Conservation (phyloP, 2,797 vertebrate genomes). For the Poeciliopsis infans region DNA sequence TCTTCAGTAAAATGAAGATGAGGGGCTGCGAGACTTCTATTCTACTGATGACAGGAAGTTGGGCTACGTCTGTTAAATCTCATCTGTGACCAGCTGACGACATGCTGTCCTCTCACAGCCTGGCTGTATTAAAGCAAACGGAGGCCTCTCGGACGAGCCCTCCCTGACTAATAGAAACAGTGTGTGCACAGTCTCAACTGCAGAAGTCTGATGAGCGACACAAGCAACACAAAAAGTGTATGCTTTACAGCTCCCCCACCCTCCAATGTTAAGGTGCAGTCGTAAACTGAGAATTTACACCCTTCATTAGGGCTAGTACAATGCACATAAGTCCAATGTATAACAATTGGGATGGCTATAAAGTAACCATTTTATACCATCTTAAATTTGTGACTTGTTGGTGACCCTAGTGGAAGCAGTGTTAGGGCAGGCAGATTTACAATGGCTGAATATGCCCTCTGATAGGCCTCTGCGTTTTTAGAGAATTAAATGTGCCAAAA, state of each 20-base stretch:
- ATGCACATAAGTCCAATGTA: slow-evolving; percentile 86
- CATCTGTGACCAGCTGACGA: slow-evolving; percentile 69
- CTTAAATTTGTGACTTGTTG: slow-evolving; percentile 83
- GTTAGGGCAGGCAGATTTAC: slow-evolving; percentile 82
- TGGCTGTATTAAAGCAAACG: slow-evolving; percentile 66
- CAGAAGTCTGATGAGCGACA: slow-evolving; percentile 79
- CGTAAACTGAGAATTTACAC: slow-evolving; percentile 86
- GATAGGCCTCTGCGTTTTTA: slow-evolving; percentile 78
- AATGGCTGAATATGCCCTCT: slow-evolving; percentile 64
- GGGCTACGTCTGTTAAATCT: slow-evolving; percentile 78
- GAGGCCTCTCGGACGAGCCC: slow-evolving; percentile 69
- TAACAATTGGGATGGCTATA: slow-evolving; percentile 87
- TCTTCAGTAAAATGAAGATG: slow-evolving; percentile 50
- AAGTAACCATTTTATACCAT: slow-evolving; percentile 85
- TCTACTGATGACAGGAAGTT: slow-evolving; percentile 75
- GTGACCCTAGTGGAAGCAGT: slow-evolving; percentile 79
- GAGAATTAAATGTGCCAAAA: slow-evolving; percentile 85
- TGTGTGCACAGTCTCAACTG: slow-evolving; percentile 80
- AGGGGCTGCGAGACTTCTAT: slow-evolving; percentile 61
- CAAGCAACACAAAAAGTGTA: slow-evolving; percentile 82
- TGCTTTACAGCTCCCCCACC: slow-evolving; percentile 81
- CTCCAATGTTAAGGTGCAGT: slow-evolving; percentile 79
- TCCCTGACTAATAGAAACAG: slow-evolving; percentile 84
- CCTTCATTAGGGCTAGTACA: slow-evolving; percentile 88
- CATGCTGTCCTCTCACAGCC: slow-evolving; percentile 72